Conservation (phyloP, 2,888 invertebrate species). For the Xylophagus ater region DNA sequence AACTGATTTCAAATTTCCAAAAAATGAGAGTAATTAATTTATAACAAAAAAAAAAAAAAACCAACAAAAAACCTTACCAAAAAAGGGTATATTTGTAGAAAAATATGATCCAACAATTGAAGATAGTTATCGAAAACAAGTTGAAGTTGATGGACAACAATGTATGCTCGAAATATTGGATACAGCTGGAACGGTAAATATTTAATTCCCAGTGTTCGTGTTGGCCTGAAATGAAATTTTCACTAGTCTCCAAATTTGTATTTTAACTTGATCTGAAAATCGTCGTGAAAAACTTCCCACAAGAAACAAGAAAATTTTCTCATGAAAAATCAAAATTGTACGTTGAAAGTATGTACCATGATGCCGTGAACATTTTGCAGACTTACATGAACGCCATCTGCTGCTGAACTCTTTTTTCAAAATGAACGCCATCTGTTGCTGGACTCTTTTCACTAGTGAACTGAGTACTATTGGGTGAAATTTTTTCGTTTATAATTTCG, state of each 20-base stretch:
- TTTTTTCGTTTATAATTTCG: background rate
- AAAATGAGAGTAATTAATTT: background rate
- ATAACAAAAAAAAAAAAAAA: background rate
- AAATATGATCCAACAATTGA: conserved; percentile 99
- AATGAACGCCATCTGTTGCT: no score
- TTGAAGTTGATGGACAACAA: conserved; percentile 98
- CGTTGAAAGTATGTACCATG: no score
- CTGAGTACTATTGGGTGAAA: background rate
- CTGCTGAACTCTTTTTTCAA: no score
- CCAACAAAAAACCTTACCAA: background rate
- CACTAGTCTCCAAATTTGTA: background rate
- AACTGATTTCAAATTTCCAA: background rate
- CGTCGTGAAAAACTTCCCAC: background rate
- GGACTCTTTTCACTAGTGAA: no score
- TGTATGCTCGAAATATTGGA: conserved; percentile 99
- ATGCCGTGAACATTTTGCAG: no score
- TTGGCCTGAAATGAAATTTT: background rate
- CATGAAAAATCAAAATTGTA: no score
- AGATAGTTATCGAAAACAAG: conserved; percentile 99
- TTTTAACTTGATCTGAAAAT: background rate
- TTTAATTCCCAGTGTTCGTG: conserved; percentile 2
- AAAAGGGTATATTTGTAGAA: conserved; percentile 98
- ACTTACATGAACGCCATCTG: no score
- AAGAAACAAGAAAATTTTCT: background rate
- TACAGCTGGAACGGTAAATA: conserved; percentile 91